phyloP scores from a whole-genome alignment of 2,113 vertebrate genomes.

The Penelope pileata region DNA sequence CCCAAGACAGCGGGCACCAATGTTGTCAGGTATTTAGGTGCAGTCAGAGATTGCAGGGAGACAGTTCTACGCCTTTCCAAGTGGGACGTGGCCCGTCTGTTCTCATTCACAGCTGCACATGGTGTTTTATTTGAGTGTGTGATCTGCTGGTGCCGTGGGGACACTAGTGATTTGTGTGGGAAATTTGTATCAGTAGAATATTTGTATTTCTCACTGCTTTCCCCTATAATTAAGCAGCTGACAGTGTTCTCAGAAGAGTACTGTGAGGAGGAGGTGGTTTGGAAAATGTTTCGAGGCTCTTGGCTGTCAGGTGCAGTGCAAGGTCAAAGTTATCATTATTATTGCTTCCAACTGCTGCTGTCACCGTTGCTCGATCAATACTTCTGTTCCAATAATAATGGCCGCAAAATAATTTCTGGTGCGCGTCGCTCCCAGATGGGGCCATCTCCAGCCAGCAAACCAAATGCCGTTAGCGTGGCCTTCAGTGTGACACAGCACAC shows the following conservation, averaged over 20 bases:
- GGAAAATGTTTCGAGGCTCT: neutral
- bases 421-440: neutral
- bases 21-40: neutral
- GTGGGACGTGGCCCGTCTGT: rapidly evolving
- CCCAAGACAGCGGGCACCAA: neutral
- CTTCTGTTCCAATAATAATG: neutral
- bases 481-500: neutral
- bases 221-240: neutral
- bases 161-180: neutral
- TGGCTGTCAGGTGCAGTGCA: neutral
- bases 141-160: neutral
- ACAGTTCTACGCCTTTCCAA: rapidly evolving
- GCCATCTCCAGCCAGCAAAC: neutral
- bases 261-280: neutral
- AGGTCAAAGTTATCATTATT: neutral
- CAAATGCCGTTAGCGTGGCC: rapidly evolving
- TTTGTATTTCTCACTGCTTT: neutral
- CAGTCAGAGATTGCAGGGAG: neutral
- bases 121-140: rapidly evolving
- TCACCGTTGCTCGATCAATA: rapidly evolving
- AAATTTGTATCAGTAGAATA: neutral
- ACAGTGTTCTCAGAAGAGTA: neutral
- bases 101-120: rapidly evolving
- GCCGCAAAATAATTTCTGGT: neutral
- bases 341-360: neutral